Conservation (phyloP, 2,113 vertebrate species). For the Lates calcarifer region DNA sequence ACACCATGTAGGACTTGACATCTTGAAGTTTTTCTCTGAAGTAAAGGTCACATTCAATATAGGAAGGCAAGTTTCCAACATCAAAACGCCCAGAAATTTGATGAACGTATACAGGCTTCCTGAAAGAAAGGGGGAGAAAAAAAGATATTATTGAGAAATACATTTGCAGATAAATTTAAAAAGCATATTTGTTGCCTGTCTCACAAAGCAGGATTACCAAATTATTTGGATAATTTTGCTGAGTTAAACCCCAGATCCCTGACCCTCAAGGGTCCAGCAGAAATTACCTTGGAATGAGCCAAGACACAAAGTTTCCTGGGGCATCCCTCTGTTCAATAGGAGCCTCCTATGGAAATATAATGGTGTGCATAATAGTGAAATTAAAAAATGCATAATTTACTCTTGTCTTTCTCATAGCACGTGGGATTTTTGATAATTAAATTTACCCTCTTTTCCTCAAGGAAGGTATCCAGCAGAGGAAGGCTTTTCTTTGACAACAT, state of each 20-base stretch:
- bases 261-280: background rate
- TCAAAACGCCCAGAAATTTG: conserved; percentile 86
- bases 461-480: conserved; percentile 82
- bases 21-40: conserved; percentile 81
- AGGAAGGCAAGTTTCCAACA: conserved; percentile 85
- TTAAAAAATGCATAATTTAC: background rate
- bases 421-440: background rate
- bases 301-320: conserved; percentile 86
- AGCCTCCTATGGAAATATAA: conserved; percentile 64
- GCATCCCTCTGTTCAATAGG: conserved; percentile 84
- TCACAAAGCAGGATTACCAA: background rate
- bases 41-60: conserved; percentile 83
- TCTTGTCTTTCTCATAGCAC: background rate
- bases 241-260: background rate
- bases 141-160: background rate
- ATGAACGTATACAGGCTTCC: conserved; percentile 82
- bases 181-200: background rate
- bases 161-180: background rate
- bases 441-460: conserved; percentile 84
- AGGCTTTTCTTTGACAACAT: conserved; percentile 81
- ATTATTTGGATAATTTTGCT: background rate
- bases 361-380: background rate
- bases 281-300: conserved; percentile 84
- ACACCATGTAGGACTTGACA: conserved; percentile 79
- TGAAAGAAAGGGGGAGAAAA: conserved; percentile 37